Base-by-base conservation (phyloP, 2,888 invertebrate genomes). In the Chaitophorus viminalis region DNA sequence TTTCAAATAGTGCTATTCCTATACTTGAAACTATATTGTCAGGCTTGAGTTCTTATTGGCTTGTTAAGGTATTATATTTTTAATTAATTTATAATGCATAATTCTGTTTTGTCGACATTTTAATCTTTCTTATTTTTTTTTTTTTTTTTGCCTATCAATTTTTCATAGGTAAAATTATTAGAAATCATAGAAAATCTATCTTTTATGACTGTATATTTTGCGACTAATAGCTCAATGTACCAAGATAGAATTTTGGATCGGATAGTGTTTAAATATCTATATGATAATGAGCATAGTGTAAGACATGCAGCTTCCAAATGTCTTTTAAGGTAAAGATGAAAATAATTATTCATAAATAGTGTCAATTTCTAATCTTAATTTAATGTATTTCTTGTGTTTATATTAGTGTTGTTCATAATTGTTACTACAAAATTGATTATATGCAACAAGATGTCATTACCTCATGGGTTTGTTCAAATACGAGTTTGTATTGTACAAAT, bases 21-120 rank as follows among this genome's bases (percentile, higher is more conserved):
- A 91, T 95, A 9, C 91, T 97, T 76, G 93, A 94, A 89, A 92
- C 93, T 33, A 91, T 97, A 11, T 93, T 95, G 18, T 91, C 92
- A 46, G 92, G 96, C 2, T 94, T 94, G 88, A 96, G 96, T 91
- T 94, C 95, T 0, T 97, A 97, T 91, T 97, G 97, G 95, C 92
- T 97, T 82, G 95, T 97, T 78, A 95, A 95, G 92, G 95, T 96
- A 90, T 92, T 92, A 89, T 90, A 92, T 9, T 65, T 88, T 60
- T 72, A 87, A 52, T 79, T 54, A 36, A 70, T 82, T 52, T 65
- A 0, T 77, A 54, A 70, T 74, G 60, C 21, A 17, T 85, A 39
- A 6, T 39, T 39, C 39, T 39, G 11, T 39, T 39, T 39, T 39
- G 11, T 11, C 8, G 11, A 39, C 8, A 39, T 39, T 39, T 39